phyloP scores from a whole-genome alignment of 1,140 invertebrate species.

The Lethrus apterus region DNA sequence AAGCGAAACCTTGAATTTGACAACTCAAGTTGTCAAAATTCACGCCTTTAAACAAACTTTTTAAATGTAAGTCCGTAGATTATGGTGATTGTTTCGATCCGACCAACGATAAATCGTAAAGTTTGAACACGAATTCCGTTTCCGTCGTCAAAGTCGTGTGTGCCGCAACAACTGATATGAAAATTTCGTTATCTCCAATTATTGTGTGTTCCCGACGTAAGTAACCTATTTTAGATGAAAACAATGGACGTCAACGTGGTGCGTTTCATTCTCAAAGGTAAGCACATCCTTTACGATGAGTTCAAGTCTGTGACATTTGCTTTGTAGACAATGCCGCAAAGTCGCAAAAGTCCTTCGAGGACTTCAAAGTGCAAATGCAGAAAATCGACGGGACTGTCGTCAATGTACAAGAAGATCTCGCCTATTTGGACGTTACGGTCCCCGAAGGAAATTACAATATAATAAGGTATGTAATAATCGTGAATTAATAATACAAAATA shows the following conservation, averaged over 20 bases:
- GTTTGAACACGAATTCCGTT: no score
- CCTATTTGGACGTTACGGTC: slow-evolving; percentile 30
- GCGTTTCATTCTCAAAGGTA: slow-evolving; percentile 15
- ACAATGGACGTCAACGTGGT: slow-evolving; percentile 11
- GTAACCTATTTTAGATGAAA: not conserved
- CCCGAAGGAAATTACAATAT: slow-evolving; percentile 33
- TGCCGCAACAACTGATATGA: no score
- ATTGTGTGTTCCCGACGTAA: not conserved
- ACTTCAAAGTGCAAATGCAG: slow-evolving; percentile 29
- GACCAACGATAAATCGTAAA: no score
- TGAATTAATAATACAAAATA: no score
- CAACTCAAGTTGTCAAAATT: no score
- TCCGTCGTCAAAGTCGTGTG: no score
- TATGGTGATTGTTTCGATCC: no score
- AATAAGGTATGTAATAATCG: slow-evolving; percentile 31
- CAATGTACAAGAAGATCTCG: slow-evolving; percentile 21
- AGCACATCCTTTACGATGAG: not conserved
- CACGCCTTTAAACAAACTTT: no score
- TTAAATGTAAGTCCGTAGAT: no score
- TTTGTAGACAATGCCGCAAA: slow-evolving; percentile 24
- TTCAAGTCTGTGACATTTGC: not conserved
- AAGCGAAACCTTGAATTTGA: slow-evolving; percentile 6
- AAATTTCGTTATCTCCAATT: no score
- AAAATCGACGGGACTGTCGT: slow-evolving; percentile 34
- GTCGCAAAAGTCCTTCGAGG: slow-evolving; percentile 23